Evolutionary conservation across 1,140 invertebrate genomes (phyloP), one percentile per base, ranked within the genome.

Genomic region (Zaprionus vittiger): DNA sequence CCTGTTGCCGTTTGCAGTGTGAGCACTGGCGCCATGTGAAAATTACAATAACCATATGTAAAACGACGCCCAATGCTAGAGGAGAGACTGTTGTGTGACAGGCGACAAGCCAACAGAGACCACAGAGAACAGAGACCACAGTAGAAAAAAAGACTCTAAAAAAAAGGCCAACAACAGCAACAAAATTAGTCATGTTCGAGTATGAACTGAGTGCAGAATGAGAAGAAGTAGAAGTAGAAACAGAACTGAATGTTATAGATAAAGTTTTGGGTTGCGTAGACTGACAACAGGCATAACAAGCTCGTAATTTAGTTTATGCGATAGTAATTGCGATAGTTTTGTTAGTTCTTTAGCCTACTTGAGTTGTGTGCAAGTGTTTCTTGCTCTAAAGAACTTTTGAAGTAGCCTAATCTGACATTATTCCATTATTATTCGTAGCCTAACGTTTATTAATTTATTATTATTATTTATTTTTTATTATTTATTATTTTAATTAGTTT

Each of bases 1-100:
- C 64, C 71, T 68, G 37, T 61, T 73, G 61, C 49, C 47, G 7
- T 41, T 60, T 38, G 37, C 31, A 34, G 31, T 11, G 28, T 15
- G 38, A 64, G 38, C 34, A 47, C 34, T 70, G 84, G 84, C 84
- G 84, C 84, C 84, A 80, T 57, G 31, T 68, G 71, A 61, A 76
- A 89, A 89, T 83, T 87, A 84, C 72, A 76, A 89, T 89, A 76
- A 84, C 38, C 84, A 84, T 73, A 89, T 89, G 85, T 65, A 73
- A 77, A 64, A 65, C 31, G 55, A 84, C 81, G 81, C 84, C 83
- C 83, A 47, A 78, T 60, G 54, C 31, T 26, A 41, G 37, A 54
- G 38, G n/a, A 37, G n/a, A 37, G 41, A 67, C 54, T 52, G 24
- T 26, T 22, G 12, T 60, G 54, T 59, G 73, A 70, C 67, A 70